Evolutionary conservation across 37 sponge, comb jelly and placozoan species (phyloP).

Genomic region (Spongilla lacustris): DNA sequence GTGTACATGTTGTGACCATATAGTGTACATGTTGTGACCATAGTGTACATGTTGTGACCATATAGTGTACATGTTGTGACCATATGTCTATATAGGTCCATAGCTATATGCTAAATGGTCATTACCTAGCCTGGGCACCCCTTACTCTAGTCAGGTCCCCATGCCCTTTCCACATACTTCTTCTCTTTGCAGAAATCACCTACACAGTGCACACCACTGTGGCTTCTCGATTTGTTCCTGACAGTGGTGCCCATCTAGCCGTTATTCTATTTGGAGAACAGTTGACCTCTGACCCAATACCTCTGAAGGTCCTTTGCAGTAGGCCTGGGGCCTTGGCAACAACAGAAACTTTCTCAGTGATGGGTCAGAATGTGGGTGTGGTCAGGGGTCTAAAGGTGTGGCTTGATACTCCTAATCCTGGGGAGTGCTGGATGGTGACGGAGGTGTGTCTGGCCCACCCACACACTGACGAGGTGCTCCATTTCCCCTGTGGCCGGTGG

Average conservation of each 20-base stretch:
- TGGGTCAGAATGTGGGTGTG: slow-evolving; percentile 11
- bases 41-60: no score
- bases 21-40: no score
- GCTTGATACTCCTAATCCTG: neutral
- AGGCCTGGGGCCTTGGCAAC: neutral
- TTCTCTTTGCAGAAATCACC: neutral
- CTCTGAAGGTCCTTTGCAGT: slow-evolving; percentile 5
- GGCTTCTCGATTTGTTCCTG: neutral
- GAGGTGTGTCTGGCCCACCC: slow-evolving; percentile 17
- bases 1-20: no score
- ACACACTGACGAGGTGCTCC: slow-evolving; percentile 16
- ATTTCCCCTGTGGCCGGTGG: slow-evolving; percentile 22
- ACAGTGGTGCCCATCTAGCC: neutral
- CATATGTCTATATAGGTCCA: no score
- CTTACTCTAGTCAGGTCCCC: no score
- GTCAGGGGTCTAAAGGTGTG: slow-evolving; percentile 26
- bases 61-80: no score
- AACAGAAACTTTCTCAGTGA: slow-evolving; percentile 28
- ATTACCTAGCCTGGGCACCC: no score
- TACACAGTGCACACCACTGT: neutral
- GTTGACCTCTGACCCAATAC: slow-evolving; percentile 10
- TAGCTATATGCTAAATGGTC: no score
- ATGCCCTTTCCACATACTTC: no score
- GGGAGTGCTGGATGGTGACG: slow-evolving; percentile 4
- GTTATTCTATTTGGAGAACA: slow-evolving; percentile 12